Base-by-base conservation (phyloP, 2,113 vertebrate species). In the Phyllopteryx taeniolatus region DNA sequence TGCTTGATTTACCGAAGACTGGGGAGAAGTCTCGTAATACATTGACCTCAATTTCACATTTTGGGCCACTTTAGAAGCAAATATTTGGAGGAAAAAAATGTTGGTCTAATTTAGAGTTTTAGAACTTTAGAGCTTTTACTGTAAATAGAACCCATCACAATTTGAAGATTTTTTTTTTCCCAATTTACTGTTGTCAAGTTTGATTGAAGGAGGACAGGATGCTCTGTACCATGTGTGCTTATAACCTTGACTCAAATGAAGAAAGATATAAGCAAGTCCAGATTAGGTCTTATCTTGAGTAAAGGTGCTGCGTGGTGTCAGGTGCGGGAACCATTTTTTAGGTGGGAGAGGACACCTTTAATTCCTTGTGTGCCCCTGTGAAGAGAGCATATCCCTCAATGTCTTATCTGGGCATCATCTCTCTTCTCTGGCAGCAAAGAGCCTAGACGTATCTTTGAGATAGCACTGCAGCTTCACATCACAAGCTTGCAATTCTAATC, bases 281-380 rank as follows among this genome's bases (percentile, higher is more conserved):
- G 91, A 91, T 91, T 90, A 90, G 87, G 84, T 91, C 85, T 90
- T 92, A 91, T 93, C 91, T 92, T 88, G 83, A 86, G 83, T 87
- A 86, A 91, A 88, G 87, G 86, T 86, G 87, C 77, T 78, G 74
- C 75, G 73, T 75, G 83, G 80, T 81, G 84, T 91, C 86, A 89
- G 87, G 78, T 86, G 82, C 70, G 78, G 74, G 67, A 70, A 72
- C 73, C 62, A 77, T 65, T 79, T 79, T 73, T 46, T 65, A 70
- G 75, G 75, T 79, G 82, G 77, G 70, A 87, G 85, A 91, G 86
- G 83, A 88, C 86, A 89, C 82, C 78, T 81, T 90, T 88, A 87
- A 91, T 92, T 90, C 83, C 81, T 80, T 84, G 51, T 75, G 56
- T 89, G 87, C 57, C 76, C 79, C 79, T 68, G 74, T 86, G 82